These are phyloP conservation scores for Microctonus brassicae DNA, from an alignment of 2,888 invertebrate genomes.

Conservation along the genomic window DNA sequence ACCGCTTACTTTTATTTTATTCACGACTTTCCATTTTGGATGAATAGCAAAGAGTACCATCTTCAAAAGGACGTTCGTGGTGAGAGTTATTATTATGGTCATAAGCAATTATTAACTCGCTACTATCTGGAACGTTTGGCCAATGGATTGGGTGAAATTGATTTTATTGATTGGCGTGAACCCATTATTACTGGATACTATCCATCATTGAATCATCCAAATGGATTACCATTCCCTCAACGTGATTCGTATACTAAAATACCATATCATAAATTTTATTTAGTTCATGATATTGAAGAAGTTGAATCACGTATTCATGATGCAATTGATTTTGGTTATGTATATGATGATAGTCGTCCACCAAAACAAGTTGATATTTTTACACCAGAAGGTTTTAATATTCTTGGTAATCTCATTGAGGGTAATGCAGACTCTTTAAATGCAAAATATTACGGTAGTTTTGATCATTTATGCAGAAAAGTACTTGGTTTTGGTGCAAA, in stretches of 20 bases:
- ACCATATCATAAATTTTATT: slow-evolving; percentile 48
- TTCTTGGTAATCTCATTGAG: slow-evolving; percentile 72
- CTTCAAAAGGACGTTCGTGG: slow-evolving; percentile 73
- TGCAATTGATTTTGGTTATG: slow-evolving; percentile 57
- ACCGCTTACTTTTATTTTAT: slow-evolving; percentile 76
- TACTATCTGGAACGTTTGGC: slow-evolving; percentile 79
- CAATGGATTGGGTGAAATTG: slow-evolving; percentile 75
- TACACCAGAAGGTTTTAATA: slow-evolving; percentile 70
- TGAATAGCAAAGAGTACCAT: slow-evolving; percentile 72
- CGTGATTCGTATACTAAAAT: slow-evolving; percentile 46
- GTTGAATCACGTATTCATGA: slow-evolving; percentile 53
- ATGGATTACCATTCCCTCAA: slow-evolving; percentile 73
- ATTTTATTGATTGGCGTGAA: slow-evolving; percentile 72
- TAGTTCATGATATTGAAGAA: slow-evolving; percentile 50
- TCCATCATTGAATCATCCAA: slow-evolving; percentile 75
- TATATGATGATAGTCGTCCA: slow-evolving; percentile 37
- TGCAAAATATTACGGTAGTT: slow-evolving; percentile 71
- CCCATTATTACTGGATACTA: slow-evolving; percentile 73
- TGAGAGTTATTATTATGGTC: slow-evolving; percentile 75
- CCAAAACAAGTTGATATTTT: slow-evolving; percentile 49
- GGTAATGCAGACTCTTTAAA: slow-evolving; percentile 69
- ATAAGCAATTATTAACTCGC: slow-evolving; percentile 77
- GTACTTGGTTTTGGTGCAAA: slow-evolving; percentile 64
- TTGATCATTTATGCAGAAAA: slow-evolving; percentile 72
- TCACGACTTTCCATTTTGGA: slow-evolving; percentile 77